Evolutionary conservation across 1,140 invertebrate species (phyloP).

Genomic region (Acromyrmex heyeri): DNA sequence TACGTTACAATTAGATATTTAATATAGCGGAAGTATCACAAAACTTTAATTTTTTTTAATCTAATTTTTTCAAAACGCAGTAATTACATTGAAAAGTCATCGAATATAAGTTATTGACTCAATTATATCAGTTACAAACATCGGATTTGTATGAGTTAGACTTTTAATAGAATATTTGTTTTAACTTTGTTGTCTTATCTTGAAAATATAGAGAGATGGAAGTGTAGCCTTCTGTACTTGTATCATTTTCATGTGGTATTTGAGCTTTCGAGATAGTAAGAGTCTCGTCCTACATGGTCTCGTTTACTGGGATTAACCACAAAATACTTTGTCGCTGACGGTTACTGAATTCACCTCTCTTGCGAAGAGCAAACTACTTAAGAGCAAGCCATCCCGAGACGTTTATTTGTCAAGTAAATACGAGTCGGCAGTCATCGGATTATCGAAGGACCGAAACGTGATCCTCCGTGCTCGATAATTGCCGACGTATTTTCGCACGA

Average conservation of each 20-base stretch:
- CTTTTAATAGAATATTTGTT: background rate
- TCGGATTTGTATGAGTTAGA: background rate
- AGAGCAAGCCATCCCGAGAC: background rate
- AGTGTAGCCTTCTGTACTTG: background rate
- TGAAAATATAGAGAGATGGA: background rate
- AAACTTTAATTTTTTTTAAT: background rate
- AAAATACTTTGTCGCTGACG: constrained; percentile 1
- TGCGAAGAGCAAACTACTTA: constrained; percentile 16
- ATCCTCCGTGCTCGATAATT: constrained; percentile 53
- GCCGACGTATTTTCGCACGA: background rate
- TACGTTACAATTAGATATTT: background rate
- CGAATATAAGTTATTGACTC: background rate
- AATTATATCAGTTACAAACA: background rate
- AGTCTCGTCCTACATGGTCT: background rate
- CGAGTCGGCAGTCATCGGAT: constrained; percentile 37
- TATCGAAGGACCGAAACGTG: constrained; percentile 48
- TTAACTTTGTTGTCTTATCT: constrained; percentile 5
- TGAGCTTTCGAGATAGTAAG: background rate
- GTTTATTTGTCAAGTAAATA: constrained; percentile 61
- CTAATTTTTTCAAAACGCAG: background rate
- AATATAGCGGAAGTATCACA: background rate
- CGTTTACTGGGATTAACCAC: background rate
- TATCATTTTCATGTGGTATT: background rate
- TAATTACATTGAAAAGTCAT: background rate
- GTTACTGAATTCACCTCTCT: constrained; percentile 4